These are phyloP conservation scores for Ciconia boyciana DNA, from an alignment of 2,113 vertebrate species.

Conservation along the genomic window DNA sequence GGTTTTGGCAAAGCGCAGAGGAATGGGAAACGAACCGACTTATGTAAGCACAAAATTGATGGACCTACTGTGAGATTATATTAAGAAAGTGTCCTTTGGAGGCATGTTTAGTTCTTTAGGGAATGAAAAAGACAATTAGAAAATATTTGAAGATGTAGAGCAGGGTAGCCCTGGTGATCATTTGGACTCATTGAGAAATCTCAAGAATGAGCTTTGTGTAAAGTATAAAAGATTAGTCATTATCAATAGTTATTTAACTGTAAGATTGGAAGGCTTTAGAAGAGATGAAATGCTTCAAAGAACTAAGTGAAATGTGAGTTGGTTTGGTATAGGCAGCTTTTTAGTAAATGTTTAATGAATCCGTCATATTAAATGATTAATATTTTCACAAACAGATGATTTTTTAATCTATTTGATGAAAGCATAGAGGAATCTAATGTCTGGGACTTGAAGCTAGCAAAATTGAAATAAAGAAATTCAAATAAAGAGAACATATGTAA, in stretches of 20 bases:
- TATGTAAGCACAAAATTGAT: background rate
- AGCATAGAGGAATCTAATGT: background rate
- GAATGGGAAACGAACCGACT: background rate
- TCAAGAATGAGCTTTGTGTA: background rate
- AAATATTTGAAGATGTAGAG: background rate
- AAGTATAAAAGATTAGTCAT: background rate
- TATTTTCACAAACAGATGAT: background rate
- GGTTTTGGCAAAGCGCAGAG: background rate
- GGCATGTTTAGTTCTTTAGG: background rate
- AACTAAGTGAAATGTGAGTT: background rate
- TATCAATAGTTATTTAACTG: background rate
- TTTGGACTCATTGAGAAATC: background rate
- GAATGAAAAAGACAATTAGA: background rate
- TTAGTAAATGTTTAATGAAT: conserved; percentile 17
- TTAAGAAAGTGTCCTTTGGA: background rate
- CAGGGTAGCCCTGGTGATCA: background rate
- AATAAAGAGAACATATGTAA: background rate
- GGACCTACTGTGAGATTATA: background rate
- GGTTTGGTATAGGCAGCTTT: background rate
- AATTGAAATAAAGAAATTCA: background rate
- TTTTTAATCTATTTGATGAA: background rate
- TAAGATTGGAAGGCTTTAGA: background rate
- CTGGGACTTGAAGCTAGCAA: background rate
- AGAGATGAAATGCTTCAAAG: background rate
- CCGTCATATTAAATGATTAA: background rate